Base-by-base conservation (phyloP, 2,113 vertebrate genomes). In the Rhinichthys klamathensis region DNA sequence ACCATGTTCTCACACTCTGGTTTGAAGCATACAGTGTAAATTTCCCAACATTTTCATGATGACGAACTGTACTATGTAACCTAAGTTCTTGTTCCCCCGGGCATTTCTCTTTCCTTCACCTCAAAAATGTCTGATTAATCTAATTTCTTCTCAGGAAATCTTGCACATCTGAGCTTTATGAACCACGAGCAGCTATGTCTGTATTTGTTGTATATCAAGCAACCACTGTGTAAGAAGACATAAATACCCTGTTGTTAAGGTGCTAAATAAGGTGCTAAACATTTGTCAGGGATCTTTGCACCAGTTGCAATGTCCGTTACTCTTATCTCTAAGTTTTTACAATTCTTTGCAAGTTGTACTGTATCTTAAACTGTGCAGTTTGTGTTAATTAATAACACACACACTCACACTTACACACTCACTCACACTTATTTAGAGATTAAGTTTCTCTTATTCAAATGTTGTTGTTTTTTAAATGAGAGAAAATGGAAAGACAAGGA, bases 151-250 rank as follows among this genome's bases (percentile, higher is more conserved):
- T 92, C 90, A 90, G 91, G 89, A 89, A 87, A 86, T 75, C 60
- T 65, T 44, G 70, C 70, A 88, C 56, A 85, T 85, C 81, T 88
- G 61, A 82, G 67, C 41, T 85, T 80, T 89, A 87, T 82, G 63
- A 87, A 84, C 92, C 89, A 88, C 83, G 90, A 91, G 92, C 92
- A 91, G 90, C 90, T 92, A 89, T 46, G 87, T 80, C 89, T 83
- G 23, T 90, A 87, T 92, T 91, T 91, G 88, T 76, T 30, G 91
- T 93, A 51, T 89, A 88, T 90, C 25, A 51, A 32, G n/a, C 13
- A 27, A 23, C 12, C 32, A 80, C 18, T 54, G 44, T 82, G 46
- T 82, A 49, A 32, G 6, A 16, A 67, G n/a, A 69, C 16, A 54
- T 51, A 6, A 38, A 81, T 82, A 35, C 65, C 30, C 49, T 79